These are phyloP conservation scores for Leptoclinus maculatus DNA, from an alignment of 2,797 vertebrate species.

Conservation along the genomic window DNA sequence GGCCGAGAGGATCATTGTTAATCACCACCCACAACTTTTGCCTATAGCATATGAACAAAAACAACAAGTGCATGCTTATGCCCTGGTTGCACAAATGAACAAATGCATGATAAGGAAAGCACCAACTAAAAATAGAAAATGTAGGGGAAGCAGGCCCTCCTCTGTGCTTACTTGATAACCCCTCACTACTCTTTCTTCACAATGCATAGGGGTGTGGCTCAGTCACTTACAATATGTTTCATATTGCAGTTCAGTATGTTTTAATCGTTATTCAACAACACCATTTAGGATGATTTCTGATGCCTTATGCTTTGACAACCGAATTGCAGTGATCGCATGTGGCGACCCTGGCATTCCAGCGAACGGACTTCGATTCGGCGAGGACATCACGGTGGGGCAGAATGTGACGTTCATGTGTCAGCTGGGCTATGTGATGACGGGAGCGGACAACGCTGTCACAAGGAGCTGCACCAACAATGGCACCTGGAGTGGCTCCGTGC, in stretches of 20 bases:
- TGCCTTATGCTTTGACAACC: constrained; percentile 8
- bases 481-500: constrained; percentile 93
- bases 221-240: background rate
- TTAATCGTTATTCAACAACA: background rate
- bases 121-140: background rate
- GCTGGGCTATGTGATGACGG: constrained; percentile 91
- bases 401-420: constrained; percentile 94
- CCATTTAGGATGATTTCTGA: constrained; percentile 20
- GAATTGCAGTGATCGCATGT: constrained; percentile 91
- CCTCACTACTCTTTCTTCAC: background rate
- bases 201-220: too few species aligned
- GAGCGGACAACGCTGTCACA: constrained; percentile 76
- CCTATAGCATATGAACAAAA: background rate
- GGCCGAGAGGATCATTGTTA: background rate
- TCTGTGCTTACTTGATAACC: background rate
- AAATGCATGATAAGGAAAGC: constrained; percentile 8
- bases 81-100: constrained; percentile 8
- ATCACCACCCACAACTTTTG: constrained; percentile 4
- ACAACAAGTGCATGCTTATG: constrained; percentile 4
- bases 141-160: background rate
- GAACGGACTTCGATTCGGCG: constrained; percentile 91
- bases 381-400: constrained; percentile 92
- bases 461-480: constrained; percentile 93
- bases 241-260: background rate
- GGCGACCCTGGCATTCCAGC: constrained; percentile 93